phyloP scores from a whole-genome alignment of 23 tunicate genomes.

The Oikopleura albicans region DNA sequence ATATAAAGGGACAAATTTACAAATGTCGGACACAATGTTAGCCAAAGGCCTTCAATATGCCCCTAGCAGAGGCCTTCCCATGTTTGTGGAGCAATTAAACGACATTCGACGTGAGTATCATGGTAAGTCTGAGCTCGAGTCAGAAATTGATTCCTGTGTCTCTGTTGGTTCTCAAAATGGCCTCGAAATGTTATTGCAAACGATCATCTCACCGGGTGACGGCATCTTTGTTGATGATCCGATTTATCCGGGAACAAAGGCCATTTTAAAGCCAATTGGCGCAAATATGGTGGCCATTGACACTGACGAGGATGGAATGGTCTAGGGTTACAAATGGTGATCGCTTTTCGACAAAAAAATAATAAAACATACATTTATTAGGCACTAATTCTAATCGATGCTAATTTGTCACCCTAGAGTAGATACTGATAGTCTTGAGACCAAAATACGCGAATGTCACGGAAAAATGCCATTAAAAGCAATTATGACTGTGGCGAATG shows the following conservation, averaged over 20 bases:
- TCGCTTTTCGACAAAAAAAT: too few species aligned
- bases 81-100: background rate
- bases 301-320: conserved; percentile 55
- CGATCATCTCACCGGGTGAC: conserved; percentile 42
- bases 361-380: too few species aligned
- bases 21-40: too few species aligned
- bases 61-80: background rate
- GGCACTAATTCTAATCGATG: too few species aligned
- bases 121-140: too few species aligned
- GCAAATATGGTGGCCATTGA: conserved; percentile 41
- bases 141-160: too few species aligned
- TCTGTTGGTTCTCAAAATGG: conserved; percentile 77
- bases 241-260: conserved; percentile 57
- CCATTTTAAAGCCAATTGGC: conserved; percentile 49
- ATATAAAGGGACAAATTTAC: too few species aligned
- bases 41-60: too few species aligned
- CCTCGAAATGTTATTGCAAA: conserved; percentile 41
- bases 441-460: background rate
- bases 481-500: conserved; percentile 48
- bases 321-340: too few species aligned
- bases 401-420: too few species aligned
- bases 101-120: background rate
- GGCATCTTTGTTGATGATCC: conserved; percentile 58
- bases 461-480: conserved; percentile 40
- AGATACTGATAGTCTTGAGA: background rate